phyloP scores from a whole-genome alignment of 2,888 invertebrate genomes.

The Cerastis leucographa region DNA sequence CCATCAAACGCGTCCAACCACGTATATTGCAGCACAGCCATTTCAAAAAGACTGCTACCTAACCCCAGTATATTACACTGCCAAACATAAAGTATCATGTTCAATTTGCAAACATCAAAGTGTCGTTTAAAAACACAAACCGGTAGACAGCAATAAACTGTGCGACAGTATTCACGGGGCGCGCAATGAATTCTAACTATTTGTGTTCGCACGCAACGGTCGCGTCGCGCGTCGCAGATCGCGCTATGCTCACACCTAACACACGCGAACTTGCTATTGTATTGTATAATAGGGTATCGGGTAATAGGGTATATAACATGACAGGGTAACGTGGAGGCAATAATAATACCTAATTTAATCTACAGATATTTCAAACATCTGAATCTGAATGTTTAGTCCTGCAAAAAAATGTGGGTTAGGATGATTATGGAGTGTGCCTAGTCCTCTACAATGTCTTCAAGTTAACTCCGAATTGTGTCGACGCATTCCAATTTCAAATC shows the following conservation, averaged over 20 bases:
- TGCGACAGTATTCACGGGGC: constrained; percentile 64
- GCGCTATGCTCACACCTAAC: constrained; percentile 56
- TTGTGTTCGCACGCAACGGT: constrained; percentile 64
- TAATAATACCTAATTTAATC: not conserved
- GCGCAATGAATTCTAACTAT: constrained; percentile 71
- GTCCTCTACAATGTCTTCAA: not conserved
- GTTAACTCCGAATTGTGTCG: not conserved
- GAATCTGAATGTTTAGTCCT: no score
- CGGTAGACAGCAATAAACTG: constrained; percentile 65
- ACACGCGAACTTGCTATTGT: constrained; percentile 52
- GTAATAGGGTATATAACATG: not conserved
- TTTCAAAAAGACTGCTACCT: constrained; percentile 50
- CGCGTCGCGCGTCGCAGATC: constrained; percentile 24
- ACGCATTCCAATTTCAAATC: constrained; percentile 30
- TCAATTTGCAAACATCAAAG: constrained; percentile 68
- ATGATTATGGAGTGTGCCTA: not conserved
- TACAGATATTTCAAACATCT: not conserved
- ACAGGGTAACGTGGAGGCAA: not conserved
- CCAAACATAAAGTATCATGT: constrained; percentile 65
- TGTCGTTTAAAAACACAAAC: constrained; percentile 68
- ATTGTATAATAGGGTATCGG: constrained; percentile 2
- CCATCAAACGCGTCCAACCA: constrained; percentile 51
- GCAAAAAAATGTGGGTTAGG: not conserved
- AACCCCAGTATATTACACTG: constrained; percentile 56
- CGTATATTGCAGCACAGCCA: constrained; percentile 42